Base-by-base conservation (phyloP, 1,140 invertebrate genomes). In the Drosophila chauvacae region DNA sequence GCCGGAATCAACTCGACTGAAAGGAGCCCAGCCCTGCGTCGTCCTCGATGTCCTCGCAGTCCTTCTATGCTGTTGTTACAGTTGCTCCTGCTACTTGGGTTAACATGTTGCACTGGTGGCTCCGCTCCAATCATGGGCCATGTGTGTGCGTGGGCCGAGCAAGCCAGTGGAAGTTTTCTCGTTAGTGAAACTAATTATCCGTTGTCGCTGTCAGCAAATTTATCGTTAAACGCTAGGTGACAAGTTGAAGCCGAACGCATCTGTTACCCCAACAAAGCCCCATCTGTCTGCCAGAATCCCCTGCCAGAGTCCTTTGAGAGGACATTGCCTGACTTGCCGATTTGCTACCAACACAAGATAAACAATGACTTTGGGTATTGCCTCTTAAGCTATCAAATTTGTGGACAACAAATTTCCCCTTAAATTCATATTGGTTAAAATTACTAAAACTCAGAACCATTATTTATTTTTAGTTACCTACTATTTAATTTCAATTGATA, bases 141-240 rank as follows among this genome's bases (percentile, higher is more conserved):
- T 73, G 80, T 65, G 72, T 63, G 61, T 72, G 66, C 50, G 41
- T 35, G 61, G 41, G 60, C 33, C 55, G n/a, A 51, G 42, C 71
- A 57, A 69, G 77, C 69, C 75, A 71, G 85, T 90, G 76, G 81
- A 88, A 88, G 85, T 88, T 88, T 88, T 90, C 85, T 88, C 85
- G 85, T 90, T 88, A 88, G 85, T 77, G 85, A 90, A 88, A 88
- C 85, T 88, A 88, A 88, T 88, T 88, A 88, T 88, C 85, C 85
- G 85, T 88, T 90, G 85, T 88, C 74, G 86, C 85, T 88, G 85
- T 90, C 85, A 88, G 85, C 85, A 88, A 88, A 88, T 79, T 88
- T 88, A 88, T 81, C 81, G 81, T 88, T 88, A 88, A 88, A 88
- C 78, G 85, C 58, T 88, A 85, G 81, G 85, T 90, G 85, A 88